phyloP scores from a whole-genome alignment of 2,797 vertebrate genomes.

The Sebastiscus albofasciatus region DNA sequence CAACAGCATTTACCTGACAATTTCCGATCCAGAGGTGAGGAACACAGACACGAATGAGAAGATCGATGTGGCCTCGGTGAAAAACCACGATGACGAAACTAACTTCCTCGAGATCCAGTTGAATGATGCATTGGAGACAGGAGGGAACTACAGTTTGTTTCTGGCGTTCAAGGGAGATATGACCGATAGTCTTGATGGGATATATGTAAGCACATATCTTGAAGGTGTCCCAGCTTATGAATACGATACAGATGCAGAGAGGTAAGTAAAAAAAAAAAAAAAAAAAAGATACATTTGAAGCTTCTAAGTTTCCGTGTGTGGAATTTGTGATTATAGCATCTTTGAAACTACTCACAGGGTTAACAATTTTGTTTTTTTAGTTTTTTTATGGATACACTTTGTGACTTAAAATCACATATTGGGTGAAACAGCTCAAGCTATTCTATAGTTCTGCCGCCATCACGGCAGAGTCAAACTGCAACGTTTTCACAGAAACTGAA shows the following conservation, averaged over 20 bases:
- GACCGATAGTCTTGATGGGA: slow-evolving; percentile 16
- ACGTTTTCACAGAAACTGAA: neutral
- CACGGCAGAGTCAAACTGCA: neutral
- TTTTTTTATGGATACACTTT: neutral
- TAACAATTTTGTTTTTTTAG: neutral
- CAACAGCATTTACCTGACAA: slow-evolving; percentile 58
- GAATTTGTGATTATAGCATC: neutral
- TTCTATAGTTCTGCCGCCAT: neutral
- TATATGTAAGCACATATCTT: slow-evolving; percentile 74
- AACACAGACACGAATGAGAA: neutral
- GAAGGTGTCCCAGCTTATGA: slow-evolving; percentile 5
- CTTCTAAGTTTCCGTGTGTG: neutral
- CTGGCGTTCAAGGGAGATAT: slow-evolving; percentile 72
- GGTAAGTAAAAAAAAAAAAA: slow-evolving; percentile 38
- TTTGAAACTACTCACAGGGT: neutral
- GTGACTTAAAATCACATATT: neutral
- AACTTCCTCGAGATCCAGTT: slow-evolving; percentile 77
- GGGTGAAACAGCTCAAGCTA: neutral
- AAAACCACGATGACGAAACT: neutral
- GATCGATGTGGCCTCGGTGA: neutral
- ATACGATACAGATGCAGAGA: slow-evolving; percentile 7
- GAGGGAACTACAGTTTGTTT: slow-evolving; percentile 71
- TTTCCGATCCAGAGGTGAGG: slow-evolving; percentile 30
- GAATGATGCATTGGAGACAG: neutral
- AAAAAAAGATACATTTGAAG: neutral